Evolutionary conservation across 2,113 vertebrate species (phyloP).

Genomic region (Zapus hudsonius): DNA sequence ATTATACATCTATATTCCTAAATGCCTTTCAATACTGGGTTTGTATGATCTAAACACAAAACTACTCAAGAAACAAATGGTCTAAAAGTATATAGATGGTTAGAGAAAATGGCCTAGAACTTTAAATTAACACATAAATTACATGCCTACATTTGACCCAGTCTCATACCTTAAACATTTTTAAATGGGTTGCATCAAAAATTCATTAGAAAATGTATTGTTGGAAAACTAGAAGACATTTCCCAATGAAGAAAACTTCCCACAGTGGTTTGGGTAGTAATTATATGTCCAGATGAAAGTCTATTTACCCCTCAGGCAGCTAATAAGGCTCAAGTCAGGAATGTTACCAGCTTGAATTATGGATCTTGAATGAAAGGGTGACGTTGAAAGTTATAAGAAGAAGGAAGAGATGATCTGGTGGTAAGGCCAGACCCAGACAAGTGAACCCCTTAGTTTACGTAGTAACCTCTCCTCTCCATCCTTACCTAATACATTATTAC

Average conservation of each 20-base stretch:
- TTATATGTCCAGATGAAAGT: background rate
- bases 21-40: background rate
- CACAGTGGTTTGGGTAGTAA: background rate
- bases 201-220: constrained; percentile 1
- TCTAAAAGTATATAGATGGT: constrained; percentile 25
- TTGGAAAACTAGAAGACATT: constrained; percentile 33
- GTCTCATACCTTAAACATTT: constrained; percentile 21
- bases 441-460: background rate
- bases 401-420: constrained; percentile 5
- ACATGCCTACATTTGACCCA: background rate
- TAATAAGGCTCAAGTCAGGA: background rate
- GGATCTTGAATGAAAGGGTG: background rate
- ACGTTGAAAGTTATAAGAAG: background rate
- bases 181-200: background rate
- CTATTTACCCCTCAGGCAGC: background rate
- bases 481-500: background rate
- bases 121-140: constrained; percentile 46
- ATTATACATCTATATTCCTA: background rate
- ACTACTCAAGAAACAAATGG: background rate
- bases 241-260: background rate
- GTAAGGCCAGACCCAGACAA: background rate
- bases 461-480: background rate
- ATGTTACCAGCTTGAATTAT: background rate
- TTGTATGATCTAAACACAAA: constrained; percentile 30
- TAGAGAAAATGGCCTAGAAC: constrained; percentile 44